These are phyloP conservation scores for Monarcha castaneiventris DNA, from an alignment of 2,113 vertebrate species.

Conservation along the genomic window DNA sequence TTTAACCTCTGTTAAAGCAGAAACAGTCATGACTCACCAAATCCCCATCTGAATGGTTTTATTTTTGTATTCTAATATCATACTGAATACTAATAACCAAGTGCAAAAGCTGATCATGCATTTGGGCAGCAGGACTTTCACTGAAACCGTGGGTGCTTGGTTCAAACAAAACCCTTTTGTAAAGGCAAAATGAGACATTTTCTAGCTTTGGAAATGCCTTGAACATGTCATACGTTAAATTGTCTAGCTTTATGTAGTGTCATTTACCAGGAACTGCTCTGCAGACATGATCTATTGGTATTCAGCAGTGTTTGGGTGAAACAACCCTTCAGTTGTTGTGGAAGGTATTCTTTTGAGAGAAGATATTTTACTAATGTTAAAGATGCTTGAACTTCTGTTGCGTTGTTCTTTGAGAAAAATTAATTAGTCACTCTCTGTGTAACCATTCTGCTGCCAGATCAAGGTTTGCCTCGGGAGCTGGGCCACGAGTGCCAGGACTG, in stretches of 20 bases:
- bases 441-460: not conserved
- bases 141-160: not conserved
- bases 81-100: not conserved
- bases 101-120: not conserved
- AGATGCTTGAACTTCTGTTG: not conserved
- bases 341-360: not conserved
- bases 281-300: not conserved
- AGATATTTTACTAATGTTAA: not conserved
- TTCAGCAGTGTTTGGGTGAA: not conserved
- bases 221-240: not conserved
- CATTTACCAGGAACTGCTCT: not conserved
- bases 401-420: not conserved
- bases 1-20: slow-evolving; percentile 17
- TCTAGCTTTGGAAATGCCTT: not conserved
- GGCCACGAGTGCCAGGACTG: fast-evolving
- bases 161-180: not conserved
- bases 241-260: not conserved
- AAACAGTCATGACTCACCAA: not conserved
- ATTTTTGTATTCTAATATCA: not conserved
- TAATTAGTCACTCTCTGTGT: not conserved
- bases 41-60: not conserved
- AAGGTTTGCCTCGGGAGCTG: fast-evolving
- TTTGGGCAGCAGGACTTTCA: not conserved
- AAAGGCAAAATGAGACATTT: not conserved
- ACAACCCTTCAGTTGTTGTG: not conserved